phyloP scores from a whole-genome alignment of 2,797 vertebrate species.

The Aphelocoma californica region DNA sequence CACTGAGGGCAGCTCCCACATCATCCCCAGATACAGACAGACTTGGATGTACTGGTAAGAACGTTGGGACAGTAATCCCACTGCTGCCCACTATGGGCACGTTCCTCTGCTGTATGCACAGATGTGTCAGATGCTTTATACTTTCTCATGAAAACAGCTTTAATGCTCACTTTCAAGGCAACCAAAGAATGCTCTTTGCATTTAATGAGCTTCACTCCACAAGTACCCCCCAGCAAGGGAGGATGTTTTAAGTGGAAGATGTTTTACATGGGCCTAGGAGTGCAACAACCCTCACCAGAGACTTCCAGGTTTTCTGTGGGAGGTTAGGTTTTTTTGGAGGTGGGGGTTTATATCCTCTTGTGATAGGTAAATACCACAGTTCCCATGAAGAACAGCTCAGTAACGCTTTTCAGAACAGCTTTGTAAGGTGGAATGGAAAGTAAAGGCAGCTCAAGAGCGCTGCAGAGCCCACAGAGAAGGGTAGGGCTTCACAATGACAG shows the following conservation, averaged over 20 bases:
- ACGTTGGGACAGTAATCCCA: neutral
- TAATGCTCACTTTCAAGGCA: neutral
- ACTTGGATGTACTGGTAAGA: accelerated
- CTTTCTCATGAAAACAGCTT: neutral
- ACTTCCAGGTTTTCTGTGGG: neutral
- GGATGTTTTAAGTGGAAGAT: neutral
- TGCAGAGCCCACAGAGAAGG: neutral
- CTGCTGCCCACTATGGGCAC: neutral
- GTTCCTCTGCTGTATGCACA: neutral
- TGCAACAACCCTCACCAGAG: neutral
- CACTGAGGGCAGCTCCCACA: neutral
- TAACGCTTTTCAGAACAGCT: neutral
- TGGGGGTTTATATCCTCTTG: neutral
- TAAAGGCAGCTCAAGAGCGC: neutral
- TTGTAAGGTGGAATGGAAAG: neutral
- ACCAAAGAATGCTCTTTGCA: neutral
- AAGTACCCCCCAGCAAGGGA: neutral
- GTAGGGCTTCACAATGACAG: neutral
- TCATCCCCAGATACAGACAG: accelerated
- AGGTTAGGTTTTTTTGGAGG: neutral
- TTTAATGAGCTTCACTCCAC: neutral
- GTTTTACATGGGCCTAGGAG: neutral
- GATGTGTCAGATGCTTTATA: too few species aligned
- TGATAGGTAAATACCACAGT: neutral
- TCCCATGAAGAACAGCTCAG: neutral